These are phyloP conservation scores for Ips typographus DNA, from an alignment of 1,140 invertebrate species.

Conservation along the genomic window DNA sequence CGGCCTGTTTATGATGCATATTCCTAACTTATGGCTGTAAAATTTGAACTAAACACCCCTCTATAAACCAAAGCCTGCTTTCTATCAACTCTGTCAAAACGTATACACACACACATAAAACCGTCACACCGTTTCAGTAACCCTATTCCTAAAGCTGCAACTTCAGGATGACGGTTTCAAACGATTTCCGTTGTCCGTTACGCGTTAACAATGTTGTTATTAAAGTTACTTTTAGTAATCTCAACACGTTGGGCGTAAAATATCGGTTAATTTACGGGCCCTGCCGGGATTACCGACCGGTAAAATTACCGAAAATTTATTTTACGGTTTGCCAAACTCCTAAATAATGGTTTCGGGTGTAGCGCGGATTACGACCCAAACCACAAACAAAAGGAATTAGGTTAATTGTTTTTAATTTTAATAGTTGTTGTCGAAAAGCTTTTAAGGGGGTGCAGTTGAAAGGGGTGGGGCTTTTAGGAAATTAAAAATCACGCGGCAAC, in stretches of 20 bases:
- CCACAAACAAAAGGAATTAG: neutral
- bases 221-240: conserved; percentile 11
- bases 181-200: too few species aligned
- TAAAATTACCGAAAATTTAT: conserved; percentile 15
- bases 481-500: too few species aligned
- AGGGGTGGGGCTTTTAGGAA: too few species aligned
- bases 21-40: too few species aligned
- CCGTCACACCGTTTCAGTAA: neutral
- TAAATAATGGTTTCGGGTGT: conserved; percentile 4
- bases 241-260: conserved; percentile 5
- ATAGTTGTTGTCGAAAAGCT: too few species aligned
- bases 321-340: conserved; percentile 23
- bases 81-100: too few species aligned
- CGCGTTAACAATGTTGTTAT: neutral
- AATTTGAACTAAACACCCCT: too few species aligned
- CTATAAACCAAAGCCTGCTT: too few species aligned
- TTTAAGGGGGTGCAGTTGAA: too few species aligned
- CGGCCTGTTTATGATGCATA: too few species aligned
- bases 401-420: neutral
- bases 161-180: neutral
- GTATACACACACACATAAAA: too few species aligned
- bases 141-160: conserved; percentile 8
- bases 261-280: conserved; percentile 14
- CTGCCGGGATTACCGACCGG: neutral
- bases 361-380: neutral